These are phyloP conservation scores for Paramacrobiotus metropolitanus DNA, from an alignment of 1,140 invertebrate species.

Conservation along the genomic window DNA sequence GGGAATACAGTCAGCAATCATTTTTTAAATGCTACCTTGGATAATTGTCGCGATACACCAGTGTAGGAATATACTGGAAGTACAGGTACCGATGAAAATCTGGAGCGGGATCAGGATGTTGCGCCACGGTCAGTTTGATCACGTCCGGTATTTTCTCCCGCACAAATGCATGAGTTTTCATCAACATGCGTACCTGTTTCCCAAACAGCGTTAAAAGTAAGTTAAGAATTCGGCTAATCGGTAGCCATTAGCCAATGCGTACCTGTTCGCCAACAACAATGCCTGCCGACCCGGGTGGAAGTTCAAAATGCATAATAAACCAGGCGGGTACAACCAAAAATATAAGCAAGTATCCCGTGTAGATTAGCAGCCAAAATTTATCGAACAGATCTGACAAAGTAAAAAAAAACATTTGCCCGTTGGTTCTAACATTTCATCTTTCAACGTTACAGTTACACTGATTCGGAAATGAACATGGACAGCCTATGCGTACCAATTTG, in stretches of 20 bases:
- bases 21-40: too few relatives aligned
- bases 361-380: not conserved
- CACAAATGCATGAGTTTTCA: slow-evolving; percentile 63
- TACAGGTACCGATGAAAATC: slow-evolving; percentile 51
- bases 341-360: not conserved
- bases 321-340: not conserved
- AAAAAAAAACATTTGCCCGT: too few relatives aligned
- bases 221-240: too few relatives aligned
- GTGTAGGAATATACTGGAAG: slow-evolving; percentile 65
- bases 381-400: not conserved
- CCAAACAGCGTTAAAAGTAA: too few relatives aligned
- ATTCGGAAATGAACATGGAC: too few relatives aligned
- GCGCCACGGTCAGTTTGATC: slow-evolving; percentile 5
- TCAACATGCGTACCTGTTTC: slow-evolving; percentile 44
- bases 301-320: not conserved
- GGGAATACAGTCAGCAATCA: too few relatives aligned
- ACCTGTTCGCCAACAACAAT: not conserved
- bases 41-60: slow-evolving; percentile 59
- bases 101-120: slow-evolving; percentile 22
- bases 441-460: too few relatives aligned
- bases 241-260: too few relatives aligned
- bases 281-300: not conserved
- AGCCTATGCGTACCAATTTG: not conserved
- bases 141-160: slow-evolving; percentile 35
- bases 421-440: not conserved